phyloP scores from a whole-genome alignment of 2,113 vertebrate species.

The Lepidothrix coronata region DNA sequence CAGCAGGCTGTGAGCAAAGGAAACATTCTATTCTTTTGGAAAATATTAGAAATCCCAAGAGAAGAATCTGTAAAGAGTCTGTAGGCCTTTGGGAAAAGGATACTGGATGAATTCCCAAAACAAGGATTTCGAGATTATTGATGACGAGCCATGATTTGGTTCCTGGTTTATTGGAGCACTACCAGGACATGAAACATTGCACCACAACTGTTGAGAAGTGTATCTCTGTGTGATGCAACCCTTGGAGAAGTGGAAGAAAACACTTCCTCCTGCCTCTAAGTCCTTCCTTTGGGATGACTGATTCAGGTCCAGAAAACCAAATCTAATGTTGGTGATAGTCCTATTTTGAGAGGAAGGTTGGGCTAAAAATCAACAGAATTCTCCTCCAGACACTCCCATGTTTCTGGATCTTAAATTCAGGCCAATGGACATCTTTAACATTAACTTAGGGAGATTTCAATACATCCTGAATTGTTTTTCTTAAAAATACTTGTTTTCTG shows the following conservation, averaged over 20 bases:
- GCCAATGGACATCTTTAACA: background rate
- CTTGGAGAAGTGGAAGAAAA: background rate
- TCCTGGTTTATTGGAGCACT: rapidly evolving
- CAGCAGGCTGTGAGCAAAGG: background rate
- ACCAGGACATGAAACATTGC: background rate
- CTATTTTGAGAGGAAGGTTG: background rate
- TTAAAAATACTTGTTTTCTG: background rate
- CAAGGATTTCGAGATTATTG: background rate
- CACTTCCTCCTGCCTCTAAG: background rate
- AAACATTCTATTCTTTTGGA: background rate
- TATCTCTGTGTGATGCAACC: background rate
- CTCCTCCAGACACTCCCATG: background rate
- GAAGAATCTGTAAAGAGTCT: background rate
- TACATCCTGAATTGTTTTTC: background rate
- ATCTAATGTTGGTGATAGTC: background rate
- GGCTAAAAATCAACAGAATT: background rate
- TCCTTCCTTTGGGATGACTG: background rate
- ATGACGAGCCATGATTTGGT: background rate
- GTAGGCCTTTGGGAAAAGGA: background rate
- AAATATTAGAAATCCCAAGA: background rate
- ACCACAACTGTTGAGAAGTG: background rate
- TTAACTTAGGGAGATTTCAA: background rate
- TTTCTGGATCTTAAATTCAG: background rate
- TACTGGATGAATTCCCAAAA: background rate
- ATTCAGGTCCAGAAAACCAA: background rate